These are phyloP conservation scores for Sinocyclocheilus maitianheensis DNA, from an alignment of 2,113 vertebrate genomes.

Conservation along the genomic window DNA sequence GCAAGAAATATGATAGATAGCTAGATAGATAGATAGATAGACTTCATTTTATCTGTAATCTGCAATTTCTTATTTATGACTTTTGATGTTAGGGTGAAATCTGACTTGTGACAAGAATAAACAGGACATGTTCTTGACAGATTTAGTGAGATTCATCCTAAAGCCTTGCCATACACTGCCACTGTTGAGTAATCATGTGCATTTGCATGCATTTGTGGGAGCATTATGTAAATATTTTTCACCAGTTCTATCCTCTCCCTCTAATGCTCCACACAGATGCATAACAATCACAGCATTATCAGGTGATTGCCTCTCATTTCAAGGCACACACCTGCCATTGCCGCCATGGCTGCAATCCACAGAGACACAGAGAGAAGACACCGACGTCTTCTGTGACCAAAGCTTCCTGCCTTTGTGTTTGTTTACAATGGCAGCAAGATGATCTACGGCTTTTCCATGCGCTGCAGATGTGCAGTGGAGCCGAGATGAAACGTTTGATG, in stretches of 20 bases:
- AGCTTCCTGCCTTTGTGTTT: conserved; percentile 42
- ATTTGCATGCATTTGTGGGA: conserved; percentile 49
- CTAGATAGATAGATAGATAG: too few species aligned
- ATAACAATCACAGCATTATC: conserved; percentile 13
- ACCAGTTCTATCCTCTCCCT: conserved; percentile 10
- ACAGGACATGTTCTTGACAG: background rate
- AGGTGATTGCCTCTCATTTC: conserved; percentile 28
- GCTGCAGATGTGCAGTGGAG: conserved; percentile 50
- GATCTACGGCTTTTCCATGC: conserved; percentile 42
- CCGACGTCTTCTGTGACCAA: conserved; percentile 26
- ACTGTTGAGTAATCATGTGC: conserved; percentile 30
- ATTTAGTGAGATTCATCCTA: background rate
- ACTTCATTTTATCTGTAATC: too few species aligned
- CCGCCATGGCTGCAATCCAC: background rate
- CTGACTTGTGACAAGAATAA: background rate
- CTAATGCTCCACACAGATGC: background rate
- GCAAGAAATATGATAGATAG: too few species aligned
- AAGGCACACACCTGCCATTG: conserved; percentile 16
- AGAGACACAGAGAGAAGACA: conserved; percentile 10
- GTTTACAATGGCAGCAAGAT: conserved; percentile 46
- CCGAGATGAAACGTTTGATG: conserved; percentile 42
- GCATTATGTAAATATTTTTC: conserved; percentile 48
- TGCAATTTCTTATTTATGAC: too few species aligned
- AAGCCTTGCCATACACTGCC: conserved; percentile 29
- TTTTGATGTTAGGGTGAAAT: background rate